These are phyloP conservation scores for Eriosoma lanigerum DNA, from an alignment of 1,140 invertebrate species.

Conservation along the genomic window DNA sequence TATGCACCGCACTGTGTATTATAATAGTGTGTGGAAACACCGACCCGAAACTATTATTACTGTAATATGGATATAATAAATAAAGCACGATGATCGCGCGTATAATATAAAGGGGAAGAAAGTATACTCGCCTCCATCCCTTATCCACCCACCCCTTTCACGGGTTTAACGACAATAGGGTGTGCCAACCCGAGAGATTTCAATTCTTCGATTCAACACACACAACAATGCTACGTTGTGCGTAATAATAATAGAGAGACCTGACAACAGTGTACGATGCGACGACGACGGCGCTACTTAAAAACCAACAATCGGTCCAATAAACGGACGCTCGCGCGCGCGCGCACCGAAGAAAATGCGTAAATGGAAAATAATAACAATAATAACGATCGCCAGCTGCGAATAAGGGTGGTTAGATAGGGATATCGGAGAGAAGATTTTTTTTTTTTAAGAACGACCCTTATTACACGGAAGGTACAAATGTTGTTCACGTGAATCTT, in stretches of 20 bases:
- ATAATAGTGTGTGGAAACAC: too few species aligned
- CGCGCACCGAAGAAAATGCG: neutral
- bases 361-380: neutral
- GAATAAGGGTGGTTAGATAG: neutral
- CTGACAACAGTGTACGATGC: constrained; percentile 28
- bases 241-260: neutral
- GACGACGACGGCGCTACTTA: neutral
- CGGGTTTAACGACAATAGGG: constrained; percentile 32
- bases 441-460: neutral
- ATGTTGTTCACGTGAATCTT: too few species aligned
- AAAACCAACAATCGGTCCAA: neutral
- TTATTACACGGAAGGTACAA: too few species aligned
- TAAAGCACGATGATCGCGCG: neutral
- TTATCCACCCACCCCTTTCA: neutral
- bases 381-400: neutral
- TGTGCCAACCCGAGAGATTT: constrained; percentile 36
- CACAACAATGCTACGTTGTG: constrained; percentile 2
- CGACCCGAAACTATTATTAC: constrained; percentile 5
- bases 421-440: neutral
- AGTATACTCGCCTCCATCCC: neutral
- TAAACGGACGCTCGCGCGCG: neutral
- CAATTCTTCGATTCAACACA: constrained; percentile 20
- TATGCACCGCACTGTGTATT: too few species aligned
- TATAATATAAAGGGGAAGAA: constrained; percentile 1
- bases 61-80: neutral